These are phyloP conservation scores for Paramuricea clavata DNA, from an alignment of 92 coral and sea anemone genomes.

Conservation along the genomic window DNA sequence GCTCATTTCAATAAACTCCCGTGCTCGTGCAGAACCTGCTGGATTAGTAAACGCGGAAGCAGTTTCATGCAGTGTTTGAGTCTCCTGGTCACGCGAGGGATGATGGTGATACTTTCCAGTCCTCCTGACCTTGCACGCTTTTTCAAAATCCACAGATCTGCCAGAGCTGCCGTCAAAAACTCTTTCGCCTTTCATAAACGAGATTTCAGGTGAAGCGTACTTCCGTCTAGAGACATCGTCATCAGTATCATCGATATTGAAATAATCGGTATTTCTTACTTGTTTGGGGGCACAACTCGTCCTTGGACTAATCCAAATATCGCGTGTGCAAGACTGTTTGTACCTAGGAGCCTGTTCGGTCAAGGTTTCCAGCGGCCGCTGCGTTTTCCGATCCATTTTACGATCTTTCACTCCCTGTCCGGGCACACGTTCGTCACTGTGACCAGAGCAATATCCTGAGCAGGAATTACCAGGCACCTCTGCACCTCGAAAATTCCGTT, in stretches of 20 bases:
- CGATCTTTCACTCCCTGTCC: background rate
- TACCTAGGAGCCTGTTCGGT: background rate
- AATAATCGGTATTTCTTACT: background rate
- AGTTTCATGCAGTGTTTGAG: slow-evolving; percentile 42
- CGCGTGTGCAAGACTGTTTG: slow-evolving; percentile 11
- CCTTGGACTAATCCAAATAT: slow-evolving; percentile 27
- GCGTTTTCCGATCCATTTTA: background rate
- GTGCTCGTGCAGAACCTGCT: background rate
- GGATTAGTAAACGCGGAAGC: slow-evolving; percentile 23
- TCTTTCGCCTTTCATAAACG: slow-evolving; percentile 30
- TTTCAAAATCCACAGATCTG: slow-evolving; percentile 13
- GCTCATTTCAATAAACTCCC: background rate
- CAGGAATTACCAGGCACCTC: slow-evolving; percentile 19
- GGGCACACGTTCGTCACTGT: slow-evolving; percentile 13
- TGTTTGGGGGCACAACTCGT: slow-evolving; percentile 25
- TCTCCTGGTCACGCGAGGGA: slow-evolving; percentile 48
- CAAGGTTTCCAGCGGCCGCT: slow-evolving; percentile 3
- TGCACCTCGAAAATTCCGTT: background rate
- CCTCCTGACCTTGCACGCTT: slow-evolving; percentile 11
- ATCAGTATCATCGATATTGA: slow-evolving; percentile 3
- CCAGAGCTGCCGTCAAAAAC: background rate
- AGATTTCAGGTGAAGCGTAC: slow-evolving; percentile 26
- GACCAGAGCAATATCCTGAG: slow-evolving; percentile 45
- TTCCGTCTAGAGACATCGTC: slow-evolving; percentile 18
- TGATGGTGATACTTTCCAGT: slow-evolving; percentile 11